Percentiles rank a stretch among this genome's conserved stretches.
Conservation (phyloP, 2,888 invertebrate genomes). For the Zeuzera pyrina region DNA sequence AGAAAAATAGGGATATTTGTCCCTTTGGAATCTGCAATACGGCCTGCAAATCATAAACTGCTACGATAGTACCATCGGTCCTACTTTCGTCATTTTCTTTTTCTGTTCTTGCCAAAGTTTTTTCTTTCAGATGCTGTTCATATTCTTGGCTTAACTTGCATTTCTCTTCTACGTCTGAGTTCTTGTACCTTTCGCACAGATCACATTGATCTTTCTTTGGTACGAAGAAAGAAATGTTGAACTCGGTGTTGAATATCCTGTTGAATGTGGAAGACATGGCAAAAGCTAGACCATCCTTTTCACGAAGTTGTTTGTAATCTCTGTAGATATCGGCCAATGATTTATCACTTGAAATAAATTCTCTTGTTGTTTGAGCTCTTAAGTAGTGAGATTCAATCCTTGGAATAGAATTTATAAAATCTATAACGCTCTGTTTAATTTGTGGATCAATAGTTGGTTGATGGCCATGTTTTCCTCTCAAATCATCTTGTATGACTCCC, state of each 20-base stretch:
- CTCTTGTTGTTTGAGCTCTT: conserved; percentile 15
- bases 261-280: conserved; percentile 14
- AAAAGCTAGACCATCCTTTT: conserved; percentile 8
- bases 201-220: conserved; percentile 22
- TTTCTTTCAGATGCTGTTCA: conserved; percentile 1
- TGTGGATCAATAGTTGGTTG: conserved; percentile 3
- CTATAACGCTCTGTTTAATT: conserved; percentile 6
- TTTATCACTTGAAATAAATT: conserved; percentile 17
- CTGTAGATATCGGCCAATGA: conserved; percentile 18
- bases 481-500: conserved; percentile 2
- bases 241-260: no score
- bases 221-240: conserved; percentile 18
- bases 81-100: conserved; percentile 14
- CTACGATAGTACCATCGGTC: conserved; percentile 11
- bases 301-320: conserved; percentile 15
- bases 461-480: conserved; percentile 5
- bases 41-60: conserved; percentile 19
- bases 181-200: conserved; percentile 16
- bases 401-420: conserved; percentile 11
- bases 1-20: conserved; percentile 15
- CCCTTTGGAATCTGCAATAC: conserved; percentile 17
- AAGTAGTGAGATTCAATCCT: conserved; percentile 14
- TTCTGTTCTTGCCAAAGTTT: conserved; percentile 6
- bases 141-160: conserved; percentile 8
- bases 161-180: conserved; percentile 12